A percentile compares a stretch with the other conserved stretches of the same genome.
Evolutionary conservation across 2,797 vertebrate genomes (phyloP).

Genomic region (Sebastes trivittatus): DNA sequence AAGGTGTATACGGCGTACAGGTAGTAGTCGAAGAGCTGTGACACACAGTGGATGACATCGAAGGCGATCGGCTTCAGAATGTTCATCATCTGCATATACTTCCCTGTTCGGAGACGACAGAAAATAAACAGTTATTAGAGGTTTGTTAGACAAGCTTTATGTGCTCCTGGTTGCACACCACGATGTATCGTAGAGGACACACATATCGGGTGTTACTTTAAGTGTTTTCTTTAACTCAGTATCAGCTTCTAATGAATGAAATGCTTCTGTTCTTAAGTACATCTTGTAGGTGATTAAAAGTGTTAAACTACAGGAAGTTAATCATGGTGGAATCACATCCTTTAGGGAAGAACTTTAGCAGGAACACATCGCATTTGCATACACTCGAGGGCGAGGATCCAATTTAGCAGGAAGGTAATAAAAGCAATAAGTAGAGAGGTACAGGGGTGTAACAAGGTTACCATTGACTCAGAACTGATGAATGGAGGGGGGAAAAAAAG

Average conservation of each 20-base stretch:
- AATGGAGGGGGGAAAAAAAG: constrained; percentile 9
- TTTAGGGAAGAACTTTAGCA: constrained; percentile 23
- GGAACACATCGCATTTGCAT: constrained; percentile 53
- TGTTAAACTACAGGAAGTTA: constrained; percentile 24
- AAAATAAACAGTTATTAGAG: neutral
- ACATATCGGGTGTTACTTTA: neutral
- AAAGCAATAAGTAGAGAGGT: constrained; percentile 46
- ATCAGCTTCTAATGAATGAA: neutral
- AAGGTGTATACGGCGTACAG: constrained; percentile 97
- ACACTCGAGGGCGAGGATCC: constrained; percentile 34
- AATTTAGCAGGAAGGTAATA: constrained; percentile 61
- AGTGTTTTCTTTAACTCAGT: neutral
- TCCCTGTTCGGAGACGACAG: constrained; percentile 80
- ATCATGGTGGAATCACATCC: constrained; percentile 25
- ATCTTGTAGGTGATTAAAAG: constrained; percentile 8
- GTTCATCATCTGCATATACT: constrained; percentile 99
- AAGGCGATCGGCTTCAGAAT: constrained; percentile 98
- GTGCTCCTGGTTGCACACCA: neutral
- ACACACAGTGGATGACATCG: constrained; percentile 98
- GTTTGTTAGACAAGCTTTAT: neutral
- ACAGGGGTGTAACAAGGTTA: constrained; percentile 58
- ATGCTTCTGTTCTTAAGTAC: neutral
- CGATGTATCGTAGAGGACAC: neutral
- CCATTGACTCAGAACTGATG: constrained; percentile 58
- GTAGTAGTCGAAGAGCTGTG: constrained; percentile 99